Conservation (phyloP, 2,113 vertebrate genomes). For the Rhagologus leucostigma region DNA sequence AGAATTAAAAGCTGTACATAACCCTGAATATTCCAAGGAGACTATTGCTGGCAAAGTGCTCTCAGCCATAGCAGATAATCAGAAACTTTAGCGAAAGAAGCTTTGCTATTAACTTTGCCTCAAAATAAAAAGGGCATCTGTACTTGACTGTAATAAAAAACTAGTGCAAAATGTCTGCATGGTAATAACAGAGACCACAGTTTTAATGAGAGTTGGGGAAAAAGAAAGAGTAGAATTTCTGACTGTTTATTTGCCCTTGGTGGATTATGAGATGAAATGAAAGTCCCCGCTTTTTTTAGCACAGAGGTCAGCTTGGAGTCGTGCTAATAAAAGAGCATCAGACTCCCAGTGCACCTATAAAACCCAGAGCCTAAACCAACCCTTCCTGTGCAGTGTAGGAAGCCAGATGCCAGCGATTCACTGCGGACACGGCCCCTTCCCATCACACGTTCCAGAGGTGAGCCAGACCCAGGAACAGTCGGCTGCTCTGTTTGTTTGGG, state of each 20-base stretch:
- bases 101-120: neutral
- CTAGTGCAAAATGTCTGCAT: neutral
- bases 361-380: neutral
- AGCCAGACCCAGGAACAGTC: neutral
- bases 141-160: neutral
- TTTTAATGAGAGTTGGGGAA: neutral
- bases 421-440: neutral
- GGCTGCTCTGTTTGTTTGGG: neutral
- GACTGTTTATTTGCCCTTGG: slow-evolving; percentile 21
- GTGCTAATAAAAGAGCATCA: neutral
- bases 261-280: neutral
- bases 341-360: neutral
- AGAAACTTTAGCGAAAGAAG: neutral
- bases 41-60: neutral
- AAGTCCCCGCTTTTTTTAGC: neutral
- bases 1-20: slow-evolving; percentile 24
- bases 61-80: neutral
- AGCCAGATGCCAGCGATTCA: accelerated
- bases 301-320: neutral
- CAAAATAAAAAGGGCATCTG: slow-evolving; percentile 3
- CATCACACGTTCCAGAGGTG: neutral
- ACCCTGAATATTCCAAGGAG: slow-evolving; percentile 2
- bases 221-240: neutral
- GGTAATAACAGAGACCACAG: neutral
- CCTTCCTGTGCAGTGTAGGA: neutral